These are phyloP conservation scores for Zosterops hypoxanthus DNA, from an alignment of 2,113 vertebrate species.

Conservation along the genomic window DNA sequence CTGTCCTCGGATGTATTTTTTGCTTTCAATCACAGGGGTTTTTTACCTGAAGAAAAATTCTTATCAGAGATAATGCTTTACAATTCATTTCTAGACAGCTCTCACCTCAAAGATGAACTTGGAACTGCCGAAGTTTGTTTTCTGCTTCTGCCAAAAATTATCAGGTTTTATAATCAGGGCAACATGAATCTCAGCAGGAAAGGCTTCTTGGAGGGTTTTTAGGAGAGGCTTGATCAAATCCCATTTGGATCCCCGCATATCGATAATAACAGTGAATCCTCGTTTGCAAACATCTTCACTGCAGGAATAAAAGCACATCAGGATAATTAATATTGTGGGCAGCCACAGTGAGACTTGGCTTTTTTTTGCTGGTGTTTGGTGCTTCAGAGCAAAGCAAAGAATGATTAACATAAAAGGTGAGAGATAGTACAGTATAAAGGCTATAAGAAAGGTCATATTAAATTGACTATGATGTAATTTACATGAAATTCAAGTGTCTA, in stretches of 20 bases:
- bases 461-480: neutral
- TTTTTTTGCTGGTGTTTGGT: neutral
- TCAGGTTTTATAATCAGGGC: conserved; percentile 99
- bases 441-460: neutral
- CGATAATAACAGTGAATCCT: conserved; percentile 98
- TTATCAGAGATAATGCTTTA: neutral
- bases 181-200: conserved; percentile 94
- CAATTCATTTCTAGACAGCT: neutral
- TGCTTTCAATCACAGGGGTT: neutral
- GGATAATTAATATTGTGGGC: neutral
- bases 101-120: conserved; percentile 99
- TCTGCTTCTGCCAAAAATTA: conserved; percentile 99
- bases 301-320: conserved; percentile 54
- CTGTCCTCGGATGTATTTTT: neutral
- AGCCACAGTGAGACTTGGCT: neutral
- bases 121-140: conserved; percentile 98
- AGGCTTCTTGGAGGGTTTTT: conserved; percentile 96
- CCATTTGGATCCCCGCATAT: conserved; percentile 99
- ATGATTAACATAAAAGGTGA: neutral
- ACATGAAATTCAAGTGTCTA: neutral
- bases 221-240: conserved; percentile 97
- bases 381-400: neutral
- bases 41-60: neutral
- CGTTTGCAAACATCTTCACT: conserved; percentile 98
- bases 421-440: neutral